Base-by-base conservation (phyloP, 2,888 invertebrate genomes). In the Cephus rjabovi region DNA sequence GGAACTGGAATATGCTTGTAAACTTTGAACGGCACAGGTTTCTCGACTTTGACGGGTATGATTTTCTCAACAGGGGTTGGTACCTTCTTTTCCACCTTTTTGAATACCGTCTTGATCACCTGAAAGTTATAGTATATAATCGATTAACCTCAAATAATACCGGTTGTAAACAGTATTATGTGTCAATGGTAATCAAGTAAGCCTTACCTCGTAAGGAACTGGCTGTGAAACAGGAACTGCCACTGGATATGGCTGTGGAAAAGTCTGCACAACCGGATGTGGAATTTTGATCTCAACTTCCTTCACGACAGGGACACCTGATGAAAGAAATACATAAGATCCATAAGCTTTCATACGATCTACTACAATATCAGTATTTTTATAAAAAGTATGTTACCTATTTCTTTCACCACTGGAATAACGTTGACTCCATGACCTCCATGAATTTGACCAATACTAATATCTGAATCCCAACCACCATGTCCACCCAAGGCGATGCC, bases 61-160 rank as follows among this genome's bases (percentile, higher is more conserved):
- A 95, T 94, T 87, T 94, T 95, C 76, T 95, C 93, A 11, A 95
- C 93, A 0, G 95, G 95, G 0, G 95, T 94, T 0, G 95, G 94
- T 0, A 95, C 83, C 69, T 89, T 88, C 76, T 88, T 89, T 79
- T 87, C 88, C 30, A 88, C 86, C 15, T 79, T 84, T 9, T 82
- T 85, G 56, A 88, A 76, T 30, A 87, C 85, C 34, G 83, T 84
- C 76, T 87, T 88, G 34, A 87, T 83, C 75, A 88, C 88, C 88
- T 88, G 81, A 0, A 76, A 82, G 37, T 33, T 2, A 34, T 77
- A 11, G 35, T 77, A 37, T 6, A 34, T 23, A 76, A 34, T 56
- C 33, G 75, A 31, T 40, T 23, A 77, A 23, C 31, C 31, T 40
- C 30, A 23, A 23, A 56, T 9, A 2, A 56, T 9, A 23, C 9